Evolutionary conservation across 2,113 vertebrate genomes (phyloP), one percentile per base, ranked within the genome.

Genomic region (Labeo rohita): DNA sequence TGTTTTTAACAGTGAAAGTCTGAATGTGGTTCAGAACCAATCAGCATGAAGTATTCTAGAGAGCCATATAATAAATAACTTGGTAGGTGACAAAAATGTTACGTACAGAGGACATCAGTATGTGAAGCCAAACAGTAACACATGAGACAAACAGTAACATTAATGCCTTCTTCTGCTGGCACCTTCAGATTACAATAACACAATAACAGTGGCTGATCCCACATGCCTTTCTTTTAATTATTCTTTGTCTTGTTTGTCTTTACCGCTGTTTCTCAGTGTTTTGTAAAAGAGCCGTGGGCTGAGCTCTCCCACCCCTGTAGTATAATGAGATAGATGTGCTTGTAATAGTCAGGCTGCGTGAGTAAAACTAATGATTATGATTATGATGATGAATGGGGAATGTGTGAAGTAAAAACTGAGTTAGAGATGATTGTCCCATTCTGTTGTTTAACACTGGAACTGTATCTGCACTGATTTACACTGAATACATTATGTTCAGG

Each of bases 311-410:
- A 95, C 93, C 94, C 94, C 89, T 92, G 95, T 94, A 94, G 93
- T 95, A 95, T 96, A 96, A 96, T 96, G 96, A 96, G 95, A 96
- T 96, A 96, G 96, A 96, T 96, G 96, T 96, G 95, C 95, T 78
- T 95, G 96, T 96, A 96, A 95, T 95, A 96, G 95, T 96, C 95
- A 86, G 92, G 92, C 93, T 94, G 94, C 92, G 94, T 95, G 95
- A 95, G 94, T 96, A 94, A 95, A 95, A 95, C 95, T 95, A 96
- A 95, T 95, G 95, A 95, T 95, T 97, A 96, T 97, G 96, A 96
- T 96, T 95, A 96, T 97, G 95, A 96, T 96, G 96, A 97, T 96
- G 96, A 96, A 96, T 96, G 95, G 95, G 94, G 93, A 95, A 96
- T 96, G 94, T 61, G 75, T 21, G 59, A 72, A 80, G 61, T 34